These are phyloP conservation scores for Sycobia sp. DNA, from an alignment of 1,140 invertebrate genomes.

Conservation along the genomic window DNA sequence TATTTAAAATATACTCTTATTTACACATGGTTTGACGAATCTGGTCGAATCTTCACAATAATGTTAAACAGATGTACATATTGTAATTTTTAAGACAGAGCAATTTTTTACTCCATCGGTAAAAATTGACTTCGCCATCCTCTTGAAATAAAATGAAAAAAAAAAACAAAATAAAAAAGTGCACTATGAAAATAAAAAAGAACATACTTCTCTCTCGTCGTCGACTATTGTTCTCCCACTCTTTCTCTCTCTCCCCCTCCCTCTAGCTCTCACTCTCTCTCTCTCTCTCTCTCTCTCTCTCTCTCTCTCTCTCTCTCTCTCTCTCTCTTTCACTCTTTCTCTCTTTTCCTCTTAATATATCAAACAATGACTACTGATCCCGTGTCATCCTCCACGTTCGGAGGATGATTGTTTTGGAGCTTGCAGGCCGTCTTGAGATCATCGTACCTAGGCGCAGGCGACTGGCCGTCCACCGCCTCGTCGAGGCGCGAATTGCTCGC, in stretches of 20 bases:
- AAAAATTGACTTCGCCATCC: too few relatives aligned
- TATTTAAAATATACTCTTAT: too few relatives aligned
- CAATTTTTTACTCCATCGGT: too few relatives aligned
- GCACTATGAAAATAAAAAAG: not conserved
- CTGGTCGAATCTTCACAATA: too few relatives aligned
- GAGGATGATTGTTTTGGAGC: constrained; percentile 54
- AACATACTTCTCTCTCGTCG: not conserved
- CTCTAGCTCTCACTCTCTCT: too few relatives aligned
- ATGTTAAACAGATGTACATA: too few relatives aligned
- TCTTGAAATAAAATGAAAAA: too few relatives aligned
- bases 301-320: not conserved
- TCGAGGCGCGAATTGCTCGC: constrained; percentile 55
- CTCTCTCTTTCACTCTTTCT: too few relatives aligned
- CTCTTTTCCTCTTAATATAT: constrained; percentile 34
- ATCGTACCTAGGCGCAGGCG: constrained; percentile 59
- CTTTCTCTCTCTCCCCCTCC: too few relatives aligned
- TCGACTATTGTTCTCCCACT: not conserved
- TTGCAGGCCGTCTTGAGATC: constrained; percentile 61
- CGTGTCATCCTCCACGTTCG: constrained; percentile 59
- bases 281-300: not conserved
- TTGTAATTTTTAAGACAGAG: too few relatives aligned
- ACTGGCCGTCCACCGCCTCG: constrained; percentile 46
- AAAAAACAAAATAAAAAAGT: not conserved
- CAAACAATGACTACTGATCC: constrained; percentile 63
- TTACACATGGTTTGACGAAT: too few relatives aligned